Evolutionary conservation across 2,797 vertebrate genomes (phyloP).

Genomic region (Rhynchotus rufescens): DNA sequence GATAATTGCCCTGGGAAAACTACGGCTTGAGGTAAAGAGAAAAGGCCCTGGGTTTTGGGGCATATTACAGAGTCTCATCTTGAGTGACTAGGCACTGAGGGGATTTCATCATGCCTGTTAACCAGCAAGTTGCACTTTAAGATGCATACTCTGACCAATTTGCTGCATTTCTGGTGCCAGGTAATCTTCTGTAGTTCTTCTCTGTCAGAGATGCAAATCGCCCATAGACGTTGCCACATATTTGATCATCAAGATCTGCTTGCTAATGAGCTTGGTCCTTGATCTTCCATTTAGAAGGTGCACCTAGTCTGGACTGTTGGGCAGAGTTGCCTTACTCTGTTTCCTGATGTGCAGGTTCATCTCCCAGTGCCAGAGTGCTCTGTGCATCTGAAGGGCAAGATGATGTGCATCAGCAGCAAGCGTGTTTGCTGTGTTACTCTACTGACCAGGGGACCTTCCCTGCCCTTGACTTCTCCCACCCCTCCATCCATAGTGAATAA

Average conservation of each 20-base stretch:
- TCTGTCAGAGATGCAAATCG: neutral
- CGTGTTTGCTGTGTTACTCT: neutral
- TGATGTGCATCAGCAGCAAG: neutral
- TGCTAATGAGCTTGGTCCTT: neutral
- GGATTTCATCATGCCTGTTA: neutral
- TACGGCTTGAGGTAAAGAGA: neutral
- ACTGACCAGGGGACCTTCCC: accelerated
- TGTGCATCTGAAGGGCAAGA: accelerated
- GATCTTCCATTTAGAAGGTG: neutral
- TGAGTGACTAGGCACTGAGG: neutral
- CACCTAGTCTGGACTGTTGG: neutral
- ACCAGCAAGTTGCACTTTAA: neutral
- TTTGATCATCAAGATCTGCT: neutral
- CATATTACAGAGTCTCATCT: neutral
- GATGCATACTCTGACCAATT: neutral
- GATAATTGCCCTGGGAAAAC: neutral
- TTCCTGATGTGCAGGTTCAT: neutral
- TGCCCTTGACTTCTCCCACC: neutral
- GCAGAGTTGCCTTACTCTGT: neutral
- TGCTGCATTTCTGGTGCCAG: neutral
- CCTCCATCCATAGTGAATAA: accelerated
- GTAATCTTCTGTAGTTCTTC: neutral
- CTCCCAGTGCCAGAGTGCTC: neutral
- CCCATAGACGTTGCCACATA: neutral
- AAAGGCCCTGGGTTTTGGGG: neutral